Evolutionary conservation across 2,888 invertebrate genomes (phyloP), one percentile per base, ranked within the genome.

Genomic region (Pasiphila rectangulata): DNA sequence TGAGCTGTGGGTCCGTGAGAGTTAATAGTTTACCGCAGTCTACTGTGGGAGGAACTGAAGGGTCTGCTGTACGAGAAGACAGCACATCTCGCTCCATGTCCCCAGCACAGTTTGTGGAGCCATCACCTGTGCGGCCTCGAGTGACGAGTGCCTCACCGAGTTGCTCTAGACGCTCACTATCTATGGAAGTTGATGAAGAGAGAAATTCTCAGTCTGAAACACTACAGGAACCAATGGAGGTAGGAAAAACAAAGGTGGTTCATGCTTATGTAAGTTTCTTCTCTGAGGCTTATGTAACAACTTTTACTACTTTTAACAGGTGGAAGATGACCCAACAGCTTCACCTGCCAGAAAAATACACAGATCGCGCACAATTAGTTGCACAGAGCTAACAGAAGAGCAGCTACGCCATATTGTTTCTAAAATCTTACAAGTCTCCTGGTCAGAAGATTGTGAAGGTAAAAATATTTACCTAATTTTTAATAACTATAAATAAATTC

Each of bases 371-470:
- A 88, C 89, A 17, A 75, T 86, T 25, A 90, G 89, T 63, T 86
- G 90, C 52, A 89, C 89, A 7, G 94, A 93, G 69, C 77, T 92
- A 42, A 91, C 91, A 3, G 91, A 91, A 51, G 93, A 93, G 40
- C 93, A 93, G 67, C 83, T 94, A 15, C 83, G 91, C 51, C 78
- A 88, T 42, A 90, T 93, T 54, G 88, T 94, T 35, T 92, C 93
- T 1, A 90, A 93, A 65, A 92, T 95, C 44, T 79, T 95, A 10
- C 92, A 93, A 70, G 93, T 93, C 23, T 92, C 94, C 1, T 95
- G 94, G 92, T 90, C 90, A 51, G 91, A 91, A 61, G 87, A 87
- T 37, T 89, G 90, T 64, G 83, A 85, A 62, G 92, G 92, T 75
- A 69, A 63, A 60, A 9, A 30, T 29, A 24, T n/a, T 19, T 23